Conservation (phyloP, 2,113 vertebrate genomes). For the Hyla sarda region DNA sequence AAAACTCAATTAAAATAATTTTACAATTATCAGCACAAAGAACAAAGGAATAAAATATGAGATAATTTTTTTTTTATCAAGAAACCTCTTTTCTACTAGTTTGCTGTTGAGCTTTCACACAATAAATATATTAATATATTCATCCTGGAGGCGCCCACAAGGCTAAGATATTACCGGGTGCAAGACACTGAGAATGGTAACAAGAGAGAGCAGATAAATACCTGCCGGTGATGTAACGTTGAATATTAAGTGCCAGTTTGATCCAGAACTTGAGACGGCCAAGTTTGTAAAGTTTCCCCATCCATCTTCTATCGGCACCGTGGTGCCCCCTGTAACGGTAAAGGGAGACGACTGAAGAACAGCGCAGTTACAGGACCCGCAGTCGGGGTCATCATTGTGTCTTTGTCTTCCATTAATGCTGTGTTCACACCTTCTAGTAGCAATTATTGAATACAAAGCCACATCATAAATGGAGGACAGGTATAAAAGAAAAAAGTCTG, state of each 20-base stretch:
- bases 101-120: not conserved
- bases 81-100: not conserved
- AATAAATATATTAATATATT: constrained; percentile 26
- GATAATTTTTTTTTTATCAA: not conserved
- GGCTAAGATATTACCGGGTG: not conserved
- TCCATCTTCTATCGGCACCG: constrained; percentile 68
- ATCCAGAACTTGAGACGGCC: constrained; percentile 70
- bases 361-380: not conserved
- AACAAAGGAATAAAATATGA: not conserved
- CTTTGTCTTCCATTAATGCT: not conserved
- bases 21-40: constrained; percentile 7
- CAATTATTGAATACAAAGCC: too few relatives aligned
- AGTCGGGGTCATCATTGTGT: not conserved
- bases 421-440: too few relatives aligned
- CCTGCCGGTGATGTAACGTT: constrained; percentile 76
- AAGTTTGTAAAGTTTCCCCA: constrained; percentile 72
- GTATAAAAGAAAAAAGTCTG: too few relatives aligned
- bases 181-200: not conserved
- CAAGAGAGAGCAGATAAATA: constrained; percentile 55
- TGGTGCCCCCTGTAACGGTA: constrained; percentile 67
- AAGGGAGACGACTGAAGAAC: not conserved
- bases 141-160: constrained; percentile 5
- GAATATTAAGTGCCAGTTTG: constrained; percentile 72
- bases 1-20: not conserved
- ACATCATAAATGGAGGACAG: too few relatives aligned